A percentile compares a stretch with the other conserved stretches of the same genome.
Evolutionary conservation across 2,888 invertebrate species (phyloP).

Genomic region (Gibbula magus): DNA sequence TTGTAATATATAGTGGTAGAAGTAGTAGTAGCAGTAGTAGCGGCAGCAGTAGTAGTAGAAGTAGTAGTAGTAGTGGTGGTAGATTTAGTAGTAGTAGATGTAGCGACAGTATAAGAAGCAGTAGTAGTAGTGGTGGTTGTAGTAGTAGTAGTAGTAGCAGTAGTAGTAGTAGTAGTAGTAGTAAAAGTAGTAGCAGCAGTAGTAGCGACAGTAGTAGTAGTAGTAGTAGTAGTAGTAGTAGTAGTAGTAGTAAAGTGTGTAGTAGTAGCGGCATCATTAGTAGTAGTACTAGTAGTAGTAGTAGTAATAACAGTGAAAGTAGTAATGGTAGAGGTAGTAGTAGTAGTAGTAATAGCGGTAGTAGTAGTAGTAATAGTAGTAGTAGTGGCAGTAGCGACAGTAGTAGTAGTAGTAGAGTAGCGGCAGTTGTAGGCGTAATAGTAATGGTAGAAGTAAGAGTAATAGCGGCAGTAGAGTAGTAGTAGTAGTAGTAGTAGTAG

Average conservation of each 20-base stretch:
- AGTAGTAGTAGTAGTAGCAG: neutral
- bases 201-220: neutral
- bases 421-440: neutral
- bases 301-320: constrained; percentile 11
- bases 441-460: constrained; percentile 26
- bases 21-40: no score
- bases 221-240: constrained; percentile 3
- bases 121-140: no score
- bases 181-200: neutral
- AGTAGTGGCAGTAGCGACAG: constrained; percentile 9
- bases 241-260: neutral
- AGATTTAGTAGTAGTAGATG: no score
- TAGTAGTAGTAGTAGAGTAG: neutral
- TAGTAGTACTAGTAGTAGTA: neutral
- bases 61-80: no score
- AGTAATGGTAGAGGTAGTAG: neutral
- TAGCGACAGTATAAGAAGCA: no score
- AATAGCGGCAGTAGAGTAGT: constrained; percentile 26
- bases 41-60: no score
- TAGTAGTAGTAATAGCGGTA: neutral
- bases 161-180: constrained; percentile 14
- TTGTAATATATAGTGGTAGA: no score
- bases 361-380: neutral
- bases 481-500: constrained; percentile 31
- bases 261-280: neutral